phyloP scores from a whole-genome alignment of 2,888 invertebrate genomes.

The Melanophora roralis region DNA sequence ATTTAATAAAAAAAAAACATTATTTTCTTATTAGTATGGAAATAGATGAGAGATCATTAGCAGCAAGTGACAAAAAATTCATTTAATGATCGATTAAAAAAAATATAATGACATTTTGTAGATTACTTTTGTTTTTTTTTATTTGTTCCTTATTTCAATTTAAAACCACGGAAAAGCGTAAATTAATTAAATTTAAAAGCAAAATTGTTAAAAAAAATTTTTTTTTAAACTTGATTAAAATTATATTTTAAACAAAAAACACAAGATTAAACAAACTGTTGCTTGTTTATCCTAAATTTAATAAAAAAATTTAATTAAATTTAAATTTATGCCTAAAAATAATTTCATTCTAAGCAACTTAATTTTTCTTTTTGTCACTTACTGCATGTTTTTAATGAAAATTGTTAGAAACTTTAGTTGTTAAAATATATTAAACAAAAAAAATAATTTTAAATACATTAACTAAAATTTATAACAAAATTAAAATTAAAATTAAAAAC shows the following conservation, averaged over 20 bases:
- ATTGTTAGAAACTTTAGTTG: neutral
- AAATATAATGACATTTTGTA: neutral
- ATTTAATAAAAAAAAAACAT: constrained; percentile 19
- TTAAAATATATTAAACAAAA: neutral
- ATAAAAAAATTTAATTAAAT: neutral
- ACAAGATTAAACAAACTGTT: too few relatives aligned
- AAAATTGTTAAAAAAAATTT: too few relatives aligned
- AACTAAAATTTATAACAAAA: too few relatives aligned
- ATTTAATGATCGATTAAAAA: too few relatives aligned
- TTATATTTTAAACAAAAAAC: too few relatives aligned
- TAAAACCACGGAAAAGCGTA: too few relatives aligned
- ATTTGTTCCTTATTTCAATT: too few relatives aligned
- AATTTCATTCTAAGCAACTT: neutral
- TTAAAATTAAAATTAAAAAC: too few relatives aligned
- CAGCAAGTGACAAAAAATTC: constrained; percentile 22
- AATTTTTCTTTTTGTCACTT: neutral
- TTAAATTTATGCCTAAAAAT: neutral
- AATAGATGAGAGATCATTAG: neutral
- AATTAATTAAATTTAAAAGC: too few relatives aligned
- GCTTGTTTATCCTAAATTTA: neutral
- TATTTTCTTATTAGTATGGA: constrained; percentile 1
- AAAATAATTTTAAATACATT: neutral
- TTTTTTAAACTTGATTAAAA: too few relatives aligned
- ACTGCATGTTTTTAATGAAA: neutral
- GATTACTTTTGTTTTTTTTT: too few relatives aligned